Conservation (phyloP, 2,888 invertebrate genomes). For the Protodeltote pygarga region DNA sequence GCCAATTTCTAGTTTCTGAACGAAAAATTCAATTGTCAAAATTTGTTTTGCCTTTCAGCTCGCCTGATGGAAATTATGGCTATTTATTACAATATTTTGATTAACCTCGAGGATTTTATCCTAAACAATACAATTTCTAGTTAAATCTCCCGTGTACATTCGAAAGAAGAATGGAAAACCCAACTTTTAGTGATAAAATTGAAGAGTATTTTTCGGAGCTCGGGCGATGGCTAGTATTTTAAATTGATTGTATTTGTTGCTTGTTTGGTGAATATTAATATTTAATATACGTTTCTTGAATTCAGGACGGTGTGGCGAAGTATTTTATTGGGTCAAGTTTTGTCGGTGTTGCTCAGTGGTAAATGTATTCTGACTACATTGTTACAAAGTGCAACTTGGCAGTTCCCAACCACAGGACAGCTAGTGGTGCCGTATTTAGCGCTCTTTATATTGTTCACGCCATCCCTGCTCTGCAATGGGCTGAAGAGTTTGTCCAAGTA, state of each 20-base stretch:
- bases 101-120: slow-evolving; percentile 38
- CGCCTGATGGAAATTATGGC: slow-evolving; percentile 48
- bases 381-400: slow-evolving; percentile 89
- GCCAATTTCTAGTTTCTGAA: slow-evolving; percentile 42
- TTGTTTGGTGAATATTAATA: slow-evolving; percentile 8
- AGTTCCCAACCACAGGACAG: slow-evolving; percentile 93
- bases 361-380: slow-evolving; percentile 92
- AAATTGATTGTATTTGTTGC: slow-evolving; percentile 27
- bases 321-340: slow-evolving; percentile 91
- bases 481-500: slow-evolving; percentile 89
- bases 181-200: slow-evolving; percentile 89
- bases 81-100: slow-evolving; percentile 37
- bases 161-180: slow-evolving; percentile 69
- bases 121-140: slow-evolving; percentile 36
- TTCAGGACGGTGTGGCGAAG: slow-evolving; percentile 91
- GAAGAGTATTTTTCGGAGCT: slow-evolving; percentile 89
- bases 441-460: slow-evolving; percentile 92
- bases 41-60: slow-evolving; percentile 51
- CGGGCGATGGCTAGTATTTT: slow-evolving; percentile 88
- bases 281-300: slow-evolving; percentile 29
- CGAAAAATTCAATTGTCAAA: slow-evolving; percentile 54
- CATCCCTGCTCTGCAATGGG: slow-evolving; percentile 91
- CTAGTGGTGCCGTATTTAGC: slow-evolving; percentile 93
- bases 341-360: slow-evolving; percentile 92
- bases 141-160: slow-evolving; percentile 27